These are phyloP conservation scores for Scelioninae gen. 1 DNA, from an alignment of 2,888 invertebrate species.

Conservation along the genomic window DNA sequence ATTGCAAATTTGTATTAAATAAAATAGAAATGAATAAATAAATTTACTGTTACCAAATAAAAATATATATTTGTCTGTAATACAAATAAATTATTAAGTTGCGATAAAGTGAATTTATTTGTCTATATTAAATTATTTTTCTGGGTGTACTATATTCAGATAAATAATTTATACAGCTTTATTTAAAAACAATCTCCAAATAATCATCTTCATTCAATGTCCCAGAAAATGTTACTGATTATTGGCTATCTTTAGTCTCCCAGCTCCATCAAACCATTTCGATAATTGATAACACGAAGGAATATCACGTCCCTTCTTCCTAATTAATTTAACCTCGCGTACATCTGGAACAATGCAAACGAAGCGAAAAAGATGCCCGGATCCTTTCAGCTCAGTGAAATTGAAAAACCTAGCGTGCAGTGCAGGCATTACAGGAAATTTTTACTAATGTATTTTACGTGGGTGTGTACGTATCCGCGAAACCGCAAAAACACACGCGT, in stretches of 20 bases:
- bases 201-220: background rate
- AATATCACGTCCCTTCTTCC: constrained; percentile 28
- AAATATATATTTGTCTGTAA: too few relatives aligned
- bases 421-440: constrained; percentile 47
- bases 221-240: too few relatives aligned
- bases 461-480: constrained; percentile 49
- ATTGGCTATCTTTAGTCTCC: too few relatives aligned
- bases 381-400: constrained; percentile 50
- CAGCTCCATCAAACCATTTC: too few relatives aligned
- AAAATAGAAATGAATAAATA: too few relatives aligned
- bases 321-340: constrained; percentile 40
- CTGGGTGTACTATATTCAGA: too few relatives aligned
- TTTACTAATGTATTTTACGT: constrained; percentile 60
- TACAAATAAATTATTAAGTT: too few relatives aligned
- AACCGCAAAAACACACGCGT: constrained; percentile 63
- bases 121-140: too few relatives aligned
- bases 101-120: too few relatives aligned
- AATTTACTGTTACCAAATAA: too few relatives aligned
- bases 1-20: too few relatives aligned
- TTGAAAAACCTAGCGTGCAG: constrained; percentile 59
- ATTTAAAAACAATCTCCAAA: background rate
- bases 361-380: constrained; percentile 51
- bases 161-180: too few relatives aligned
- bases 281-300: constrained; percentile 1
- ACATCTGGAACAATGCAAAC: constrained; percentile 49